Conservation (phyloP, 2,888 invertebrate species). For the Agrypnus murinus region DNA sequence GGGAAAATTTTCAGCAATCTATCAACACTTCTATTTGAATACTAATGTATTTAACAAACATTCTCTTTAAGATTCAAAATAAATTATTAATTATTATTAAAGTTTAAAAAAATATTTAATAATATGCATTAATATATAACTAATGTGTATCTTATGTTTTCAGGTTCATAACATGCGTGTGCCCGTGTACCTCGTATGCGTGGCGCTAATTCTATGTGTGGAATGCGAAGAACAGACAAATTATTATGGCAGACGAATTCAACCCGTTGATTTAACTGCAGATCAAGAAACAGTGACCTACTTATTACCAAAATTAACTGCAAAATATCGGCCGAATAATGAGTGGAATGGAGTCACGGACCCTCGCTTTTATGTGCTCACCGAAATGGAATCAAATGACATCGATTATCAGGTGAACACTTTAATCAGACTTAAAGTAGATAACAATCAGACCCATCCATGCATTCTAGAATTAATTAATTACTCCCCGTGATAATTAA, state of each 20-base stretch:
- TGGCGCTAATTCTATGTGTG: constrained; percentile 65
- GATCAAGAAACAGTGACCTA: constrained; percentile 71
- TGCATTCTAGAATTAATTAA: too few relatives aligned
- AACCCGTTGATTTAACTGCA: constrained; percentile 64
- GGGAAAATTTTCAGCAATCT: too few relatives aligned
- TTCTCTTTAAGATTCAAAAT: too few relatives aligned
- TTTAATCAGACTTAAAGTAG: too few relatives aligned
- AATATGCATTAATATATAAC: too few relatives aligned
- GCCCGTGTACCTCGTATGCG: constrained; percentile 68
- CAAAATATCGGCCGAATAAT: constrained; percentile 71
- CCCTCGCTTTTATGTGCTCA: constrained; percentile 69
- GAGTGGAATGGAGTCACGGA: constrained; percentile 68
- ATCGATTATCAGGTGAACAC: constrained; percentile 64
- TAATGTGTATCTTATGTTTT: too few relatives aligned
- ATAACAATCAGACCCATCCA: too few relatives aligned
- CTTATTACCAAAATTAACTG: constrained; percentile 73
- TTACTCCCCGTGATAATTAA: too few relatives aligned
- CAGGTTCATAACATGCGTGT: constrained; percentile 65
- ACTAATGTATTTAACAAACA: too few relatives aligned
- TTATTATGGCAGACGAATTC: constrained; percentile 61
- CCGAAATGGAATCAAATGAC: constrained; percentile 67
- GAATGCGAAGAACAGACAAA: constrained; percentile 62
- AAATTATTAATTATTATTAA: too few relatives aligned
- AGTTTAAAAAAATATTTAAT: too few relatives aligned
- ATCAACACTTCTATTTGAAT: too few relatives aligned